Evolutionary conservation across 2,888 invertebrate species (phyloP).

Genomic region (Trichogramma dendrolimi): DNA sequence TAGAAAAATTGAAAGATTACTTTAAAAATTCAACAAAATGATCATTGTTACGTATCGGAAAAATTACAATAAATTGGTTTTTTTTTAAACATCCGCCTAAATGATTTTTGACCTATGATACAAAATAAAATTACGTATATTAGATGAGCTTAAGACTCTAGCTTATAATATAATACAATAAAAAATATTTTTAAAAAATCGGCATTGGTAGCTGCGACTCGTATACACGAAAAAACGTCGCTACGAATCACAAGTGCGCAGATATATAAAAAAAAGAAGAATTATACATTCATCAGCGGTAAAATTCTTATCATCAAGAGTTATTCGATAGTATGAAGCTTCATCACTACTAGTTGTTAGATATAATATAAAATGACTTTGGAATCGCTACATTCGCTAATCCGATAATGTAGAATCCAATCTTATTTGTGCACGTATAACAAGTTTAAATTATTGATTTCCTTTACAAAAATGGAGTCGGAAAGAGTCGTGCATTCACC

Average conservation of each 20-base stretch:
- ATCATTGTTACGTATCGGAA: no score
- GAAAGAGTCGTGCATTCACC: no score
- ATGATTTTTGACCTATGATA: conserved; percentile 13
- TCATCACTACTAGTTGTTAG: conserved; percentile 6
- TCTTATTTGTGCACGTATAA: conserved; percentile 8
- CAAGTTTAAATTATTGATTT: no score
- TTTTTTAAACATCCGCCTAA: conserved; percentile 1
- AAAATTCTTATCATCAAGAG: conserved; percentile 13
- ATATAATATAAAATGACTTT: conserved; percentile 15
- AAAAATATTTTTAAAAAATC: conserved; percentile 4
- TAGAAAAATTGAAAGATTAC: conserved; percentile 33
- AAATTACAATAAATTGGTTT: no score
- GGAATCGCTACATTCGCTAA: conserved; percentile 5
- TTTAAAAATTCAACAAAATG: conserved; percentile 7
- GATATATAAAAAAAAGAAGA: conserved; percentile 7
- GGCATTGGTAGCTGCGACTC: conserved; percentile 4
- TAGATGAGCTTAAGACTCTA: no score
- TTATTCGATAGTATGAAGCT: conserved; percentile 9
- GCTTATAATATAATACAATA: no score
- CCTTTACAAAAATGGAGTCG: no score
- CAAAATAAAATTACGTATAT: conserved; percentile 11
- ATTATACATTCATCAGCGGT: conserved; percentile 8
- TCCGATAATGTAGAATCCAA: conserved; percentile 10
- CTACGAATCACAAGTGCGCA: no score
- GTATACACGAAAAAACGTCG: not conserved